Percentiles rank a stretch among this genome's conserved stretches.
Evolutionary conservation across 2,888 invertebrate species (phyloP).

Genomic region (Chrysotoxum bicinctum): DNA sequence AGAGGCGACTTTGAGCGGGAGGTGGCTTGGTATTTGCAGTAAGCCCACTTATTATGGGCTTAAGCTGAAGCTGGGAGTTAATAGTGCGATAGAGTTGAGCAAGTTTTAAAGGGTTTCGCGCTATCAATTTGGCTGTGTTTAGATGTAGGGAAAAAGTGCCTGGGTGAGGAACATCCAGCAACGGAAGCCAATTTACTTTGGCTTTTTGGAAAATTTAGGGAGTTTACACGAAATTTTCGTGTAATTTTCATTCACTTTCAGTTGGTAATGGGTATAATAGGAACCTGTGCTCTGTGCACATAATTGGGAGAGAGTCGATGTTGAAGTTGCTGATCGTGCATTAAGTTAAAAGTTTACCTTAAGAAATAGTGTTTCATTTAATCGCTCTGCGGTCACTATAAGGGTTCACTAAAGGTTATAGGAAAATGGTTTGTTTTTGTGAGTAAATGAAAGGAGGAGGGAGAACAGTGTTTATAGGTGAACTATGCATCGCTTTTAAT

Average conservation of each 20-base stretch:
- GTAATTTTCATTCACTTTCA: conserved; percentile 70
- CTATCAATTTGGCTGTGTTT: conserved; percentile 21
- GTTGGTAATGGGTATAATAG: conserved; percentile 20
- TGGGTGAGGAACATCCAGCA: not conserved
- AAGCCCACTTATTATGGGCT: conserved; percentile 51
- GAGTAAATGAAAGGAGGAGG: not conserved
- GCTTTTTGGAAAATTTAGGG: conserved; percentile 51
- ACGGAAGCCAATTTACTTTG: conserved; percentile 64
- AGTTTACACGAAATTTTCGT: conserved; percentile 61
- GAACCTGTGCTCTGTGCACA: not conserved
- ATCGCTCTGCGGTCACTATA: not conserved
- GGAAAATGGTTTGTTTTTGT: not conserved
- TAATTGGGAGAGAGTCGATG: conserved; percentile 65
- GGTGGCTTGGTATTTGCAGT: conserved; percentile 61
- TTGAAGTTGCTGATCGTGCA: conserved; percentile 6
- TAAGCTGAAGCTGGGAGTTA: conserved; percentile 40
- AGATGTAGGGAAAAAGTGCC: not conserved
- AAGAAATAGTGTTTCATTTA: not conserved
- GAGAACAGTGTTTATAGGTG: too few species aligned
- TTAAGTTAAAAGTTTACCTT: conserved; percentile 5
- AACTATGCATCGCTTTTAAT: too few species aligned
- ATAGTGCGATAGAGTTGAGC: conserved; percentile 54
- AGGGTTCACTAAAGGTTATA: not conserved
- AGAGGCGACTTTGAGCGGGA: conserved; percentile 31
- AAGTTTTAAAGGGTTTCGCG: conserved; percentile 70